phyloP scores from a whole-genome alignment of 1,140 invertebrate genomes.

The Thalassaphorura encarpata region DNA sequence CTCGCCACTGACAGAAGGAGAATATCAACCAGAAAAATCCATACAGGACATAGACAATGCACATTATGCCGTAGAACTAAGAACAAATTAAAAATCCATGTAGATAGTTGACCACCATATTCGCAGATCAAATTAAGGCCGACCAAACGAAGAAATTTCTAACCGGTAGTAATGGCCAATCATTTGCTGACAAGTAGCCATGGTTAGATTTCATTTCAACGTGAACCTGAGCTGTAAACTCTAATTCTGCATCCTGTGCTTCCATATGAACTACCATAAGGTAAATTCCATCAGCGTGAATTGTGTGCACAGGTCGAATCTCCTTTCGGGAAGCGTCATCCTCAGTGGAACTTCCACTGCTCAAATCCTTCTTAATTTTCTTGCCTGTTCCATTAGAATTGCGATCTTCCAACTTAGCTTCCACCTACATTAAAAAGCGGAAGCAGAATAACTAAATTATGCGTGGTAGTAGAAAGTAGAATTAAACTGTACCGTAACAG shows the following conservation, averaged over 20 bases:
- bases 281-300: slow-evolving; percentile 40
- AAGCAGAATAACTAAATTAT: too few species aligned
- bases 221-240: slow-evolving; percentile 45
- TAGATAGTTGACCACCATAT: slow-evolving; percentile 5
- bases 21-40: slow-evolving; percentile 73
- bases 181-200: slow-evolving; percentile 62
- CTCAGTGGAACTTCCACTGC: too few species aligned
- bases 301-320: slow-evolving; percentile 9
- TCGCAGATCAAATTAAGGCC: neutral
- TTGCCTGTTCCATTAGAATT: too few species aligned
- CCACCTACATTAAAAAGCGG: too few species aligned
- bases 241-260: slow-evolving; percentile 5
- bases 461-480: too few species aligned
- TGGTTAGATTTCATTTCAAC: slow-evolving; percentile 53
- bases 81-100: slow-evolving; percentile 33
- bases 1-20: slow-evolving; percentile 77
- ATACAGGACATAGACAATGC: slow-evolving; percentile 68
- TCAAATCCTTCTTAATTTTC: too few species aligned
- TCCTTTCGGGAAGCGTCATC: too few species aligned
- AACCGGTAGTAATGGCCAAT: slow-evolving; percentile 60
- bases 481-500: too few species aligned
- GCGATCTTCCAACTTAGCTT: too few species aligned
- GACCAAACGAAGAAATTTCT: slow-evolving; percentile 27
- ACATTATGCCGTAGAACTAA: slow-evolving; percentile 86
- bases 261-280: slow-evolving; percentile 39